Evolutionary conservation across 2,888 invertebrate genomes (phyloP).

Genomic region (Sepioteuthis lessoniana): DNA sequence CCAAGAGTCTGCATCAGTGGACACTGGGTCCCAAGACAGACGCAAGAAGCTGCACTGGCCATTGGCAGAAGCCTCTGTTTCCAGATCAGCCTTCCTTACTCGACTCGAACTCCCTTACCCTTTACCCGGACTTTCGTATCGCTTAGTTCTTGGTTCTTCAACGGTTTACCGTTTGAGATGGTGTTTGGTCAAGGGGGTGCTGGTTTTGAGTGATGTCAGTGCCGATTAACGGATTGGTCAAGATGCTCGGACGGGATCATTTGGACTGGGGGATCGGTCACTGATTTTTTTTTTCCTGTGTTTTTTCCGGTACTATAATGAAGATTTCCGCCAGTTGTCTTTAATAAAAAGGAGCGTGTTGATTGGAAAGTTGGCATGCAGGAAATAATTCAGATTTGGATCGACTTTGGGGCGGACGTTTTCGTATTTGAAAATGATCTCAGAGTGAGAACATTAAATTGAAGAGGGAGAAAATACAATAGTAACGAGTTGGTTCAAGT

Average conservation of each 20-base stretch:
- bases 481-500: no score
- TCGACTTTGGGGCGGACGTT: neutral
- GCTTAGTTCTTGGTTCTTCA: neutral
- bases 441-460: no score
- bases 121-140: neutral
- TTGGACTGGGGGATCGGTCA: neutral
- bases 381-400: neutral
- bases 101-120: no score
- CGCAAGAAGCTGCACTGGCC: neutral
- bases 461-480: neutral
- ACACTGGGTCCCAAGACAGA: neutral
- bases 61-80: neutral
- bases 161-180: neutral
- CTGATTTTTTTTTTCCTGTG: neutral
- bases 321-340: neutral
- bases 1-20: neutral
- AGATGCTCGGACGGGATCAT: neutral
- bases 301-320: neutral
- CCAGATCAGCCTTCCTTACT: neutral
- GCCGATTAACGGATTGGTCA: neutral
- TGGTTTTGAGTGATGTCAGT: neutral
- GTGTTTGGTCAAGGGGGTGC: neutral
- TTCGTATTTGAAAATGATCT: no score
- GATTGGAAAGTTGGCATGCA: no score
- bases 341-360: neutral